Percentiles rank a stretch among this genome's conserved stretches.
Conservation (phyloP, 2,797 vertebrate genomes). For the Darevskia mixta region DNA sequence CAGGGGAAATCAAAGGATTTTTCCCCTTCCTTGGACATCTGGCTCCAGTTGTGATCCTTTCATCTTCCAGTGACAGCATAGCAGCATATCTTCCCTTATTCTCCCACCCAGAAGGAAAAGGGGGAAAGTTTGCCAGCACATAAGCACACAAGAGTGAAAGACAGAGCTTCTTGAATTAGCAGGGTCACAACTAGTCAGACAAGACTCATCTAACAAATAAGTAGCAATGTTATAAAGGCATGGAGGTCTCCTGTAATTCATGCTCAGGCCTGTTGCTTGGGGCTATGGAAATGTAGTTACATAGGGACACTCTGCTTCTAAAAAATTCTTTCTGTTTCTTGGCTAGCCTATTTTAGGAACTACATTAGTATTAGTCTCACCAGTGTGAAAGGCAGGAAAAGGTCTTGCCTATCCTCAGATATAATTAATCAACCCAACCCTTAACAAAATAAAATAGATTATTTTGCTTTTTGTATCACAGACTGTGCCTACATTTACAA, state of each 20-base stretch:
- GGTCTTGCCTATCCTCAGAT: no score
- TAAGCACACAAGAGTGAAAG: conserved; percentile 26
- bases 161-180: conserved; percentile 38
- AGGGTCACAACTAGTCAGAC: conserved; percentile 19
- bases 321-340: no score
- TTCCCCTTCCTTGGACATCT: conserved; percentile 66
- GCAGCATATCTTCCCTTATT: conserved; percentile 41
- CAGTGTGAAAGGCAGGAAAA: no score
- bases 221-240: conserved; percentile 23
- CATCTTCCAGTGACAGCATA: conserved; percentile 51
- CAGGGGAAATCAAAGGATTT: conserved; percentile 68
- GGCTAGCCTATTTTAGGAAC: no score
- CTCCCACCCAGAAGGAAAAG: conserved; percentile 46
- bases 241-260: conserved; percentile 23
- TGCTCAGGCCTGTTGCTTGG: not conserved
- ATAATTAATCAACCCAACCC: no score
- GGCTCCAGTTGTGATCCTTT: conserved; percentile 51
- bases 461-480: no score
- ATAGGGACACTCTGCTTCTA: not conserved
- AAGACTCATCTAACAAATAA: conserved; percentile 31
- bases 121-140: conserved; percentile 29
- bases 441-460: no score
- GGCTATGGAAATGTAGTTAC: not conserved
- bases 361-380: no score
- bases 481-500: no score